phyloP scores from a whole-genome alignment of 2,888 invertebrate species.

The Timema podura region DNA sequence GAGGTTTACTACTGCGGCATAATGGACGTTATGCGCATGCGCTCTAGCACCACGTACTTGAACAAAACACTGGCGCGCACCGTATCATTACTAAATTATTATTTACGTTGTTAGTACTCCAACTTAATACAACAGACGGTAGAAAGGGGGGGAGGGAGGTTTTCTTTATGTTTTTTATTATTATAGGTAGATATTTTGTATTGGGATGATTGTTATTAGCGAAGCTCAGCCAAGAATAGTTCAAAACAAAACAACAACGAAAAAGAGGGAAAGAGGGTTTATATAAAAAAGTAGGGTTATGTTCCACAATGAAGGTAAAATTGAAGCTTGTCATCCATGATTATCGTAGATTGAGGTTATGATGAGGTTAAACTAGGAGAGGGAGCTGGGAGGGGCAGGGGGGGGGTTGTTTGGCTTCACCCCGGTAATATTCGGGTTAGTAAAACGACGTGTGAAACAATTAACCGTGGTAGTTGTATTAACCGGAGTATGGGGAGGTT shows the following conservation, averaged over 20 bases:
- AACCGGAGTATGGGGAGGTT: too few species aligned
- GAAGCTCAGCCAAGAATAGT: too few species aligned
- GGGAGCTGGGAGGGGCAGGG: too few species aligned
- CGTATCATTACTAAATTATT: constrained; percentile 13
- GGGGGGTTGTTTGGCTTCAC: too few species aligned
- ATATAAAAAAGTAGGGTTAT: background rate
- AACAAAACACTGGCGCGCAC: background rate
- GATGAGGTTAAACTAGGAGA: background rate
- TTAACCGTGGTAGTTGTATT: background rate
- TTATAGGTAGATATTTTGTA: constrained; percentile 4
- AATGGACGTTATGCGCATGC: too few species aligned
- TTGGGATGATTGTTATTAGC: constrained; percentile 11
- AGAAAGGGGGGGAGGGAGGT: background rate
- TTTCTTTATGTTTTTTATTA: background rate
- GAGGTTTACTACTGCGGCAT: too few species aligned
- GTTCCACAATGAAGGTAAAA: constrained; percentile 11
- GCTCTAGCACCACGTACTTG: too few species aligned
- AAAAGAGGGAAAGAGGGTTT: too few species aligned
- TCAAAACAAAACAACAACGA: too few species aligned
- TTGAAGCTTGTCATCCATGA: constrained; percentile 14
- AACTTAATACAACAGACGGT: background rate
- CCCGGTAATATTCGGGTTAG: background rate
- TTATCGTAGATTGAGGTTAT: constrained; percentile 14
- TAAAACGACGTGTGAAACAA: constrained; percentile 15
- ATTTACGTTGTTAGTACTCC: background rate